Base-by-base conservation (phyloP, 2,113 vertebrate species). In the Globicephala melas region DNA sequence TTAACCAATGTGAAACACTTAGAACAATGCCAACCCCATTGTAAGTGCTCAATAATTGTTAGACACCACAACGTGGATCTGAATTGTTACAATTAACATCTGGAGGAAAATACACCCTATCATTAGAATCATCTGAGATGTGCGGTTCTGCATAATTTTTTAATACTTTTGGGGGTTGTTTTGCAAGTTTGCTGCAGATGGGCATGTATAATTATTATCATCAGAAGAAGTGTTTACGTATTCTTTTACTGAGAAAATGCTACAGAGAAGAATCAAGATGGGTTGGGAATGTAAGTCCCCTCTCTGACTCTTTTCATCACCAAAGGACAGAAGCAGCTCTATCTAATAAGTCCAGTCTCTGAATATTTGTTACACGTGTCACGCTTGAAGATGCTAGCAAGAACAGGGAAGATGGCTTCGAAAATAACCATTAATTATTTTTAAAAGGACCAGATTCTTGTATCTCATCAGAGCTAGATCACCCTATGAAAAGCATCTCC, bases 241-340 rank as follows among this genome's bases (percentile, higher is more conserved):
- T 33, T 83, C 8, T 79, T n/a, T 85, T n/a, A 38, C 68, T 90
- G 60, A 79, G 74, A 94, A 93, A 89, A 44, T 73, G 55, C 20
- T 44, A 4, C 28, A 91, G 13, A 89, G 38, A 36, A 92, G 50
- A 83, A 53, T 55, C 14, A 9, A 23, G 33, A 85, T 36, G 31
- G 21, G 70, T 3, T 31, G 20, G 38, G 3, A 33, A 77, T 2
- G 3, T 6, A 26, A 47, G 14, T 14, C 8, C 26, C 23, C 2
- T 47, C 0, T 26, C 38, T 53, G 44, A 55, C 36, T 79, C 58
- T 31, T 71, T 4, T 9, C 1, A 44, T 53, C 25, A 6, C 5
- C 10, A 38, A 11, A 38, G 38, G 10, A 36, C 18, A 17, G 23
- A 38, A 41, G 50, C 5, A 5, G 14, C 15, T 50, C 23, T 17